These are phyloP conservation scores for Synchiropus splendidus DNA, from an alignment of 2,113 vertebrate genomes.

Conservation along the genomic window DNA sequence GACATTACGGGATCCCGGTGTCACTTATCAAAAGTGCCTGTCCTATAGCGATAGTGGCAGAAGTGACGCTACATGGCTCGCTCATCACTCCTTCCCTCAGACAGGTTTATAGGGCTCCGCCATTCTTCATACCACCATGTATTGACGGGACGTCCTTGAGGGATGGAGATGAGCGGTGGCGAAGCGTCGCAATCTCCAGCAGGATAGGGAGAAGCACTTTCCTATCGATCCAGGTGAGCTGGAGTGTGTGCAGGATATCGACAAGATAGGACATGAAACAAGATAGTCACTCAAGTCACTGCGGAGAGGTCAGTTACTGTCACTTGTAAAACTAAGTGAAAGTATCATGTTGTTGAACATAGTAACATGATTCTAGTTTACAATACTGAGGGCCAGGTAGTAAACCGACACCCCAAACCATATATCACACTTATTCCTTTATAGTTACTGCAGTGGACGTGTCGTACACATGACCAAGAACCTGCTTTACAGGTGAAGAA, in stretches of 20 bases:
- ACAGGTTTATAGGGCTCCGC: constrained; percentile 24
- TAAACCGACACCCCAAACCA: too few species aligned
- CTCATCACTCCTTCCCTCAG: constrained; percentile 19
- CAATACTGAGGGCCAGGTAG: too few species aligned
- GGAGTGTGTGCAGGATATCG: constrained; percentile 7
- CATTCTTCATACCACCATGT: constrained; percentile 38
- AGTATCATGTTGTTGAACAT: neutral
- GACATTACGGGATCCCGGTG: constrained; percentile 36
- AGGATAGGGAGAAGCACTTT: constrained; percentile 14
- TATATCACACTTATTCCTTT: too few species aligned
- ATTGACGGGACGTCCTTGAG: constrained; percentile 39
- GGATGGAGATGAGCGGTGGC: constrained; percentile 8
- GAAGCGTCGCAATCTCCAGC: constrained; percentile 17
- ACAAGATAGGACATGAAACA: constrained; percentile 6
- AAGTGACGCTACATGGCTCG: constrained; percentile 7
- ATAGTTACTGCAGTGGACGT: too few species aligned
- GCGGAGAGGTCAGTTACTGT: constrained; percentile 4
- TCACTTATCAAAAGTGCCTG: constrained; percentile 20
- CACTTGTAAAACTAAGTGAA: neutral
- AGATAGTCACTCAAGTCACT: constrained; percentile 5
- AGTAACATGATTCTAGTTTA: neutral
- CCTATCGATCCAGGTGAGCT: constrained; percentile 20
- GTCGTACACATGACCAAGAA: too few species aligned
- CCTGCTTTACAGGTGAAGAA: too few species aligned
- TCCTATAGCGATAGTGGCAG: constrained; percentile 9